These are phyloP conservation scores for Synergus laeviventris DNA, from an alignment of 2,888 invertebrate genomes.

Conservation along the genomic window DNA sequence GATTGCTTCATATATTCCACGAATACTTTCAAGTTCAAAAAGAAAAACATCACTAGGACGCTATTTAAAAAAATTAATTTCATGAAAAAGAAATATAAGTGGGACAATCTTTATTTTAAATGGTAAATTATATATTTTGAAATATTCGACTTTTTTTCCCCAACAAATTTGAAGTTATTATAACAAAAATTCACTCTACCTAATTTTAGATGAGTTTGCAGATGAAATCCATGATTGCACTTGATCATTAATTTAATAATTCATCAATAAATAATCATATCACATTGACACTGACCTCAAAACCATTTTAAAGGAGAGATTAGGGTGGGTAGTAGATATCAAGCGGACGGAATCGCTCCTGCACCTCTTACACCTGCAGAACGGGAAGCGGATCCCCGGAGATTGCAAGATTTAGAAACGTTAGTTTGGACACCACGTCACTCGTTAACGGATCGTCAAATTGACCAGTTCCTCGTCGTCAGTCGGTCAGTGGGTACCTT, in stretches of 20 bases:
- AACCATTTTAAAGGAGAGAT: constrained; percentile 76
- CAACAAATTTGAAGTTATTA: not conserved
- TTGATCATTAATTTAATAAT: not conserved
- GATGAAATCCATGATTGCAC: not conserved
- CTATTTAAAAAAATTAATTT: too few species aligned
- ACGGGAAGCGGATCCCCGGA: constrained; percentile 81
- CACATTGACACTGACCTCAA: constrained; percentile 7
- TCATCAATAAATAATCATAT: not conserved
- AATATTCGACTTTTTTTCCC: too few species aligned
- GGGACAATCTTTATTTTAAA: too few species aligned
- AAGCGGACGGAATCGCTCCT: constrained; percentile 87
- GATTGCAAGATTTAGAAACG: constrained; percentile 89
- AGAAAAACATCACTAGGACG: too few species aligned
- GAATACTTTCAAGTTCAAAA: too few species aligned
- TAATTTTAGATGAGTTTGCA: not conserved
- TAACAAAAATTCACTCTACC: not conserved
- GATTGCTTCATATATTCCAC: too few species aligned
- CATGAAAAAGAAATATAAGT: too few species aligned
- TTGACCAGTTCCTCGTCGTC: constrained; percentile 98
- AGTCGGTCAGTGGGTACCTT: constrained; percentile 98
- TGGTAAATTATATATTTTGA: too few species aligned
- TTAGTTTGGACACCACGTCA: constrained; percentile 97
- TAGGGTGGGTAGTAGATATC: constrained; percentile 93
- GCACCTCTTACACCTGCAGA: constrained; percentile 79
- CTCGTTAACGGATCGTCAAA: constrained; percentile 94